Evolutionary conservation across 2,797 vertebrate species (phyloP), one percentile per base, ranked within the genome.

Genomic region (Zenarchopterus dispar): DNA sequence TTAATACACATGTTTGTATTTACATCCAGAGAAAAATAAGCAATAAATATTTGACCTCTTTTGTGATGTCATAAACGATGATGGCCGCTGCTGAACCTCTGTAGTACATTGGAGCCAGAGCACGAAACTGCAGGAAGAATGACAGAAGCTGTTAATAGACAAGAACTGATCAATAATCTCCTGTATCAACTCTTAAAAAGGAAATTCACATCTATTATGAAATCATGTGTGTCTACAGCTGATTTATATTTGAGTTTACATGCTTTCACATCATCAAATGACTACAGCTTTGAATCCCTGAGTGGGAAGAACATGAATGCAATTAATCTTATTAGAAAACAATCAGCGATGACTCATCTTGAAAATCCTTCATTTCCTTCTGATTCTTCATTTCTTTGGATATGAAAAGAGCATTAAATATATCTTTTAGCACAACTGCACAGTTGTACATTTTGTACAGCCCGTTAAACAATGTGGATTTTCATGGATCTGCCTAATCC

Each of bases 101-200:
- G 89, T 99, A 99, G 90, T 99, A 99, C 97, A 99, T 99, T 0
- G 97, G 97, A 1, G 97, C 97, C 85, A 99, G 91, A 70, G 97
- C 97, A 75, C 97, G 96, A 21, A 99, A 99, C 97, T 99, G 86
- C 45, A 74, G 81, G 62, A 61, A 63, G 52, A 84, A 21, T 69
- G 17, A 71, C 33, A 67, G 33, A 70, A 24, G 24, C 6, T 2
- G 18, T 41, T 70, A 23, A n/a, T 21, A 28, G 21, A 49, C 15
- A 10, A 56, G 42, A 19, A 47, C 46, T n/a, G 13, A 50, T 45
- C 8, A 80, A 33, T 61, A 44, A 57, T 31, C 36, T n/a, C 15
- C 22, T 62, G 47, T n/a, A 39, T 22, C 22, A 28, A 33, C 41
- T 64, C 19, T 31, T 57, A 24, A 60, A 19, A 42, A 59, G 41